Base-by-base conservation (phyloP, 2,888 invertebrate genomes). In the Apantesis nais region DNA sequence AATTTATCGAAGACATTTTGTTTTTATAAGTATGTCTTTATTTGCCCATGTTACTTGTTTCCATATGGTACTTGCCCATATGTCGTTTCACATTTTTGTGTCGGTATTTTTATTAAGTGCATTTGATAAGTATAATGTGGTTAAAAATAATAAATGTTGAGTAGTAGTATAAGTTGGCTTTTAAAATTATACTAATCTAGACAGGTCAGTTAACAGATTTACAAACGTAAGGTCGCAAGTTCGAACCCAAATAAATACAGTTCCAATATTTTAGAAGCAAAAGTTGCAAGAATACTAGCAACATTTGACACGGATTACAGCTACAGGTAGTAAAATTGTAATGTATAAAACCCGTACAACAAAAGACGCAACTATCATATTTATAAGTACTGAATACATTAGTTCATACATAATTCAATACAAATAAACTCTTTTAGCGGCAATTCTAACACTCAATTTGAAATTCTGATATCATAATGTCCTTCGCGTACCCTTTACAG, bases 401-500 rank as follows among this genome's bases (percentile, higher is more conserved):
- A 66, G 25, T 62, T 63, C 60, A 69, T 80, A 72, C 66, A 75
- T 78, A 75, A 75, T 72, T 74, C 76, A 76, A 44, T 31, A 71
- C 37, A 72, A 41, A 31, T 37, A 34, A 66, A 62, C 72, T 25
- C 71, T 69, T 69, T 72, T 72, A 55, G 62, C 66, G 65, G 41
- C 37, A 68, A 79, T 79, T 83, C 80, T 78, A 80, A 82, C 70
- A 76, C 74, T 69, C 19, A 77, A 78, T 83, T 83, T 85, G 80
- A 81, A 83, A 79, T 90, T 88, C 89, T 74, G 89, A 92, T 92
- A 92, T 85, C 85, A 77, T 76, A 76, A n/a, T 86, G 93, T 92
- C 93, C 93, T 94, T 93, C 92, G 83, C 74, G 69, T 90, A 89
- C 90, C 92, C 93, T 92, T 89, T 85, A 78, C 74, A 70, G 62